phyloP scores from a whole-genome alignment of 2,797 vertebrate species.

The Sebastes cheni region DNA sequence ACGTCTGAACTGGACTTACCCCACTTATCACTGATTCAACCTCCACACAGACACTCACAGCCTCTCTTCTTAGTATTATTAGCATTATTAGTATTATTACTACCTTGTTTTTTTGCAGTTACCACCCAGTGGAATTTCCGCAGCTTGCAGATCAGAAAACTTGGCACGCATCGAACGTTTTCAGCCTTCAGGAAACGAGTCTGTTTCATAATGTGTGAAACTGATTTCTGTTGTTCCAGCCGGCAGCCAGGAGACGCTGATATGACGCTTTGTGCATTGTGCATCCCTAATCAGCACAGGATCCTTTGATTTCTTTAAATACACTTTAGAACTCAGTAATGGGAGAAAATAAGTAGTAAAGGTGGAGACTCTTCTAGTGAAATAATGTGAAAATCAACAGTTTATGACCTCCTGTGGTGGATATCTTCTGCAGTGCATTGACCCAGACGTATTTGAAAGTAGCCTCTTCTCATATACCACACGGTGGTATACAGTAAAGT shows the following conservation, averaged over 20 bases:
- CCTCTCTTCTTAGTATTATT: too few relatives aligned
- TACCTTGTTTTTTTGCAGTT: background rate
- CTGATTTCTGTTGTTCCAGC: too few relatives aligned
- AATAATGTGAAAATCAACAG: background rate
- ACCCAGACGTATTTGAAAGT: background rate
- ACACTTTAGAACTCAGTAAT: background rate
- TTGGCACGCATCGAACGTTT: background rate
- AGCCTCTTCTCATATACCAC: background rate
- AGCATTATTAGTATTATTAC: background rate
- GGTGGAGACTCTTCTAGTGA: background rate
- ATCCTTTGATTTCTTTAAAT: background rate
- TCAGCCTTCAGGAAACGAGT: background rate
- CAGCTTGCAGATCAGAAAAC: background rate
- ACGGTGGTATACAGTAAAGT: background rate
- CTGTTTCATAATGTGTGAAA: conserved; percentile 3
- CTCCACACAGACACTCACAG: background rate
- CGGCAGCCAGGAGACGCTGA: background rate
- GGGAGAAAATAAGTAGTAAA: background rate
- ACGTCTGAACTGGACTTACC: conserved; percentile 12
- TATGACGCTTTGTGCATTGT: background rate
- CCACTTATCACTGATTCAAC: background rate
- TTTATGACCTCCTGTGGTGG: background rate
- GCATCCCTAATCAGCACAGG: background rate
- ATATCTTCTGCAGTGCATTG: background rate
- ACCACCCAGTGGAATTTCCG: background rate